Evolutionary conservation across 2,888 invertebrate genomes (phyloP), one percentile per base, ranked within the genome.

Genomic region (Drosophila demipolita): DNA sequence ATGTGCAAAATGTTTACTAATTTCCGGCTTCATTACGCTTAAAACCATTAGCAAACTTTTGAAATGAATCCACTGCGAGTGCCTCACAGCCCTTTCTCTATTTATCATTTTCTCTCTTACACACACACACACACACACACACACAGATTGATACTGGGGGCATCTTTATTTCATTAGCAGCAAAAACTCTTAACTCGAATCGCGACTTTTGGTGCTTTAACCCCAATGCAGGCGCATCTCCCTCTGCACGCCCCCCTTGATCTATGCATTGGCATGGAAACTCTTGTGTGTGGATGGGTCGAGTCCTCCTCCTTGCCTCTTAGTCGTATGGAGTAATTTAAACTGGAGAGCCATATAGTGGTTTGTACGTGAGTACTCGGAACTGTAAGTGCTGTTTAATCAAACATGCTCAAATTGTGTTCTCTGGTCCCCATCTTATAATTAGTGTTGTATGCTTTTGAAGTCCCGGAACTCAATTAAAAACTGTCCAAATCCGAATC

Each of bases 21-120:
- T 89, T 87, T 87, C 89, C 87, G 84, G 84, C 87, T 87, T 89
- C 87, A 88, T 87, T 87, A 87, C 84, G 87, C 87, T 86, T 82
- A 82, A 86, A 87, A 69, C 82, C 85, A 87, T 87, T 89, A 89
- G 85, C 75, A 87, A 89, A 89, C 78, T 89, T 87, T 80, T 69
- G 72, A 81, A 87, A 84, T 78, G 79, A 83, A 81, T 81, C 75
- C 73, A 64, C 55, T 40, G 73, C 65, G 58, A 70, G 54, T 50
- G 42, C 53, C 61, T 15, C 53, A 20, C 29, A 11, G 17, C 23
- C n/a, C 55, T 5, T 20, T 15, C 53, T 1, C 23, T 15, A 23
- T 23, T 23, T 45, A 15, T 23, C 45, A 8, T 45, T 23, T 48
- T 11, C 9, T 33, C 29, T 48, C 40, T 33, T 49, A 50, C 45